Base-by-base conservation (phyloP, 1,140 invertebrate genomes). In the Acromyrmex charruanus region DNA sequence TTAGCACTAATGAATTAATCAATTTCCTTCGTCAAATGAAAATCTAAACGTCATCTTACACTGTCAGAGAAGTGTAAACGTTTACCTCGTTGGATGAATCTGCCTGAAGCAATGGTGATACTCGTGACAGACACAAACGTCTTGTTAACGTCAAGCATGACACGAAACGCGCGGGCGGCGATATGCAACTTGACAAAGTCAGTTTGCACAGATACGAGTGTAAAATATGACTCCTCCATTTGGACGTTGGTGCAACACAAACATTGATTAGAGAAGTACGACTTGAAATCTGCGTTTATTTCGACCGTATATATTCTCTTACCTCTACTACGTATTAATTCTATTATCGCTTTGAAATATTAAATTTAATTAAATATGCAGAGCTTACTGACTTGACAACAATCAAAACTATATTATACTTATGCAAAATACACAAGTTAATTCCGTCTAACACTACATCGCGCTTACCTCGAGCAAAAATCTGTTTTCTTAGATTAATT, bases 151-250 rank as follows among this genome's bases (percentile, higher is more conserved):
- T 77, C 84, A 66, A 39, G 49, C 61, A 9, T 66, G 72, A 85
- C 74, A 10, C 10, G 44, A 68, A 25, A 16, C 71, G 44, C 69
- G 3, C 72, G 3, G 58, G 16, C 72, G 21, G n/a, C 44, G 74
- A 68, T 79, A 79, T 80, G 84, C 49, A 66, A 75, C 80, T 74
- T 75, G 80, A 82, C 80, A 74, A 75, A 75, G 69, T 84, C 80
- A 75, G 69, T 75, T 84, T 63, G 69, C 80, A 84, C 55, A 49
- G 68, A 75, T 84, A 63, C 25, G 28, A 74, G 44, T 85, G 21
- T 80, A 79, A 65, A 85, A 80, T 85, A 79, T 79, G 21, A 61
- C 63, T 53, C n/a, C 25, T n/a, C 21, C 49, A 21, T 77, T 80
- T 80, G 74, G 10, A 85, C 28, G n/a, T 21, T 51, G 55, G 55